Base-by-base conservation (phyloP, 1,140 invertebrate species). In the Lasioglossum baleicum region DNA sequence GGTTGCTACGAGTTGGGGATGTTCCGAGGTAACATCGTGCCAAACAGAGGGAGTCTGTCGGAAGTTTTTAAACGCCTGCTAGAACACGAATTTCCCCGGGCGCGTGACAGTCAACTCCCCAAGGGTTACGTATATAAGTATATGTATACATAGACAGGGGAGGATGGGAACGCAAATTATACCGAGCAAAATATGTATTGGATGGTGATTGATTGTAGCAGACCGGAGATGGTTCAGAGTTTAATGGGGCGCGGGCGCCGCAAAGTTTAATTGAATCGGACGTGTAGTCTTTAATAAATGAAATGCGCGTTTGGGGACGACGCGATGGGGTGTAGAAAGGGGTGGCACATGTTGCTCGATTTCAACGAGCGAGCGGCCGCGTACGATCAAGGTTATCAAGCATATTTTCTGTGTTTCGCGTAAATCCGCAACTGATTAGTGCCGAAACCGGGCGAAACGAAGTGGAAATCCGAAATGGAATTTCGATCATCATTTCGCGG, bases 181-280 rank as follows among this genome's bases (percentile, higher is more conserved):
- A 8, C 15, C 6, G 6, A 6, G 17, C 40, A n/a, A 72, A 4
- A 6, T 26, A 60, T 72, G 51, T 53, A 53, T 72, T 7, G 7
- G 22, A 44, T 5, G n/a, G 1, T 61, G 8, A 42, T 44, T 31
- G 40, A 72, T 72, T 42, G 42, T 42, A 3, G 5, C 22, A 17
- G 6, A 4, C 5, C 40, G 26, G 35, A 31, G 40, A 17, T n/a
- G 58, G 0, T 13, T 44, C 17, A 6, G 17, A 44, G n/a, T 72
- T 72, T 63, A 31, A 61, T 42, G 40, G 5, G 22, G 2, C 22
- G 53, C 17, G 5, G 22, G 2, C 22, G 53, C 17, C 15, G 17
- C 10, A 13, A 72, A 48, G 70, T 72, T 31, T 72, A 63, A 61
- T 72, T 61, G 70, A 17, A 31, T 61, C 13, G 5, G 53, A 7